phyloP scores from a whole-genome alignment of 2,888 invertebrate species.

The Hartigia nigra region DNA sequence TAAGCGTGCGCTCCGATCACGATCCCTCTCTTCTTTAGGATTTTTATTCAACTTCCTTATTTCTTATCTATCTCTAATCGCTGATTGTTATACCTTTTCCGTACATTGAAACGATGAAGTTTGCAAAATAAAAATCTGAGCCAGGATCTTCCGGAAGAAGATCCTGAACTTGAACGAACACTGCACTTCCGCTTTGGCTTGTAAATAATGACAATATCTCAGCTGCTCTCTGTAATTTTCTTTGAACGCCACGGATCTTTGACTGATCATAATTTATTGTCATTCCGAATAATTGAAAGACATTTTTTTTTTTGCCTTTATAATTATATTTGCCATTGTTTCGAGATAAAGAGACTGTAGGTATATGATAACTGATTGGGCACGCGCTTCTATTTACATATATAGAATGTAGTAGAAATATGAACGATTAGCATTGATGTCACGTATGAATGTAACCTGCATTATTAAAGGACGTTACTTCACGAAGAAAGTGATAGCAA shows the following conservation, averaged over 20 bases:
- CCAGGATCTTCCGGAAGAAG: background rate
- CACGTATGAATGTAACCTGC: background rate
- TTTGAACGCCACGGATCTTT: background rate
- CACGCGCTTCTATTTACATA: too few species aligned
- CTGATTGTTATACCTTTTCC: background rate
- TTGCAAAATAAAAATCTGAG: background rate
- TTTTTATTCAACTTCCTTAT: background rate
- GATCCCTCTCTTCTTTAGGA: background rate
- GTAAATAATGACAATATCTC: too few species aligned
- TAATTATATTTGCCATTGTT: background rate
- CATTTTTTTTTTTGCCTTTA: background rate
- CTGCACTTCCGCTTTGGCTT: background rate
- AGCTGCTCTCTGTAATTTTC: background rate
- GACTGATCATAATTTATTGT: background rate
- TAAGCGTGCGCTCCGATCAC: constrained; percentile 6
- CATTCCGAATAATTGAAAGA: too few species aligned
- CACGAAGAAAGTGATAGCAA: constrained; percentile 12
- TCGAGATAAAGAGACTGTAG: background rate
- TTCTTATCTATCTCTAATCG: background rate
- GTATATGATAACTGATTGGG: too few species aligned
- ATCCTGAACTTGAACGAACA: background rate
- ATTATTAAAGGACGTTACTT: constrained; percentile 5
- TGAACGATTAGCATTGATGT: background rate
- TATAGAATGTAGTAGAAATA: background rate
- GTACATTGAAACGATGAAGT: background rate